Base-by-base conservation (phyloP, 2,113 vertebrate genomes). In the Beaufortia kweichowensis region DNA sequence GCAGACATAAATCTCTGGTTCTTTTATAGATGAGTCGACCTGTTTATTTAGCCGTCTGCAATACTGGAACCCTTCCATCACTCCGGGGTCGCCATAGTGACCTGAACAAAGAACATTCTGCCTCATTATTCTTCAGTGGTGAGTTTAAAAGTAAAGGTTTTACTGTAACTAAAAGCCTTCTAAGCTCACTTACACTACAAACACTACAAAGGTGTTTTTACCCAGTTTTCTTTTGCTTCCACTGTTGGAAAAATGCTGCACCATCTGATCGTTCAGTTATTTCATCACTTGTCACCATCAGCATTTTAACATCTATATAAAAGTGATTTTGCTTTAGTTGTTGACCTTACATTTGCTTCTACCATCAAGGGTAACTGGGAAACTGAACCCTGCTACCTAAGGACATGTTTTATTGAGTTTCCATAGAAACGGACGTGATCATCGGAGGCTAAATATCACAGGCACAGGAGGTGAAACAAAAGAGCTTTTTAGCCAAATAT, bases 401-500 rank as follows among this genome's bases (percentile, higher is more conserved):
- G 62, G 48, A 56, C 31, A 74, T 71, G 55, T 85, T 83, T 70
- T 75, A 67, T 41, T 7, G 21, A 84, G 69, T 89, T 59, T 53
- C 87, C 81, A 85, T 85, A 86, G 83, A 64, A 80, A 90, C 84
- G 62, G 56, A 55, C 2, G 8, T 53, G 21, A 31, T 53, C 71
- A 76, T 77, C 62, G 43, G 67, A 87, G 84, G 86, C 82, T 90
- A 84, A 86, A 69, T 74, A 83, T 88, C 88, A 89, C 82, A 43
- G 33, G 41, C 41, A 46, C 17, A 84, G 46, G 87, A 84, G 77
- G 68, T 71, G 12, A 80, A 86, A 90, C 88, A 91, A 88, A 88
- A 82, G 67, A 35, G 11, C 71, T 74, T 68, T 86, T 86, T 82
- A 28, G 69, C 10, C 65, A 77, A 55, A 28, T 31, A 31, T 35